A percentile compares a stretch with the other conserved stretches of the same genome.
phyloP scores from a whole-genome alignment of 2,888 invertebrate genomes.

The Catonia carolina region DNA sequence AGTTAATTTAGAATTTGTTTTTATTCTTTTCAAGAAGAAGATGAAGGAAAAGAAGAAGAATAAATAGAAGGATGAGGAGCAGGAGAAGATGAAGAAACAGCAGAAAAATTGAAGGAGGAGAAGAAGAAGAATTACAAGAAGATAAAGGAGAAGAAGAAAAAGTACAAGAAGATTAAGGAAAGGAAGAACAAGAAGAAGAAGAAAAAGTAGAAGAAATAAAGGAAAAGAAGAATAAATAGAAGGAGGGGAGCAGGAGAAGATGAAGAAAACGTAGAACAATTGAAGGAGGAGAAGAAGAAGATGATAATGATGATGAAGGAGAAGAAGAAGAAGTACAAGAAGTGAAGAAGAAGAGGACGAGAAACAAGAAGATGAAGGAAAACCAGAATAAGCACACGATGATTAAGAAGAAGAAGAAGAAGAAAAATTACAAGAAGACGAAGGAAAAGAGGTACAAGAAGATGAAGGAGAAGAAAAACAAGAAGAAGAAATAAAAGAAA shows the following conservation, averaged over 20 bases:
- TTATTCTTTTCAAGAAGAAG: not conserved
- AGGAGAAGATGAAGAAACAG: not conserved
- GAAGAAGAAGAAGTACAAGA: not conserved
- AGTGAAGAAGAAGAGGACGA: no score
- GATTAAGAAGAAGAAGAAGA: no score
- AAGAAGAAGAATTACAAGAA: not conserved
- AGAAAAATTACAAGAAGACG: no score
- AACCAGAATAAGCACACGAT: no score
- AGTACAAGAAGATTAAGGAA: not conserved
- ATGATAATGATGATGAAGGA: not conserved
- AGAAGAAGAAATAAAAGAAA: no score
- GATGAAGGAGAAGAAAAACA: no score
- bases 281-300: not conserved
- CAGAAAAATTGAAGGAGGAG: not conserved
- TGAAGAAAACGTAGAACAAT: not conserved
- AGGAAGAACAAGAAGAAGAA: not conserved
- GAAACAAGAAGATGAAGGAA: no score
- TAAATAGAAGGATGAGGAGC: not conserved
- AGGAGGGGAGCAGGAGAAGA: slow-evolving; percentile 1
- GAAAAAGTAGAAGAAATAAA: not conserved
- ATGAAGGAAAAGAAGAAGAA: not conserved
- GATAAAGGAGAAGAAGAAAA: not conserved
- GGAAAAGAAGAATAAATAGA: not conserved
- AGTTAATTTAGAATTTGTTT: no score
- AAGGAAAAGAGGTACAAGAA: no score